These are phyloP conservation scores for Agapornis canus DNA, from an alignment of 2,797 vertebrate species.

Conservation along the genomic window DNA sequence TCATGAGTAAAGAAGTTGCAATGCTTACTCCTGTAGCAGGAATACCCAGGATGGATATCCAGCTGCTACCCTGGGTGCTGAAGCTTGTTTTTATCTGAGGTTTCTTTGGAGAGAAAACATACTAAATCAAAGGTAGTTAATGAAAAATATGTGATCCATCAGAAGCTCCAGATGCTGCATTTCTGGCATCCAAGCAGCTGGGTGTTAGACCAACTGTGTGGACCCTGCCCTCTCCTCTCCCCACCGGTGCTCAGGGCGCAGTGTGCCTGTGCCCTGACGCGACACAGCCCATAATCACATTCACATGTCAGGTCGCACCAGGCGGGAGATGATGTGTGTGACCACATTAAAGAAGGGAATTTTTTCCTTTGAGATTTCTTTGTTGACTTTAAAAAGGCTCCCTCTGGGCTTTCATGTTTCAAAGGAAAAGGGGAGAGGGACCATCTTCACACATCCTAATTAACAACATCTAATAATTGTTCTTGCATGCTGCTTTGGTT, in stretches of 20 bases:
- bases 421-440: slow-evolving; percentile 43
- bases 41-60: background rate
- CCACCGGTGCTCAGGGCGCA: fast-evolving
- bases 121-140: background rate
- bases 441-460: slow-evolving; percentile 62
- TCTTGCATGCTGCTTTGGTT: slow-evolving; percentile 32
- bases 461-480: slow-evolving; percentile 38
- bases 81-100: background rate
- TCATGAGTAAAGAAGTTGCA: background rate
- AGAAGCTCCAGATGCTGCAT: background rate
- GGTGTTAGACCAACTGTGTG: background rate
- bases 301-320: slow-evolving; percentile 53
- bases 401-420: slow-evolving; percentile 56
- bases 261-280: background rate
- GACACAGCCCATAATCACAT: slow-evolving; percentile 18
- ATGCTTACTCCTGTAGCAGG: background rate
- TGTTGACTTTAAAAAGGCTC: slow-evolving; percentile 67
- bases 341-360: slow-evolving; percentile 61
- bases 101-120: background rate
- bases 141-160: background rate
- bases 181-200: background rate
- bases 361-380: slow-evolving; percentile 63
- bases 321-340: slow-evolving; percentile 32
- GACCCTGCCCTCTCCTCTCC: background rate
- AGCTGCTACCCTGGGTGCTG: background rate